A percentile compares a stretch with the other conserved stretches of the same genome.
These are phyloP conservation scores for Ophraella communa DNA, from an alignment of 2,888 invertebrate species.

Conservation along the genomic window DNA sequence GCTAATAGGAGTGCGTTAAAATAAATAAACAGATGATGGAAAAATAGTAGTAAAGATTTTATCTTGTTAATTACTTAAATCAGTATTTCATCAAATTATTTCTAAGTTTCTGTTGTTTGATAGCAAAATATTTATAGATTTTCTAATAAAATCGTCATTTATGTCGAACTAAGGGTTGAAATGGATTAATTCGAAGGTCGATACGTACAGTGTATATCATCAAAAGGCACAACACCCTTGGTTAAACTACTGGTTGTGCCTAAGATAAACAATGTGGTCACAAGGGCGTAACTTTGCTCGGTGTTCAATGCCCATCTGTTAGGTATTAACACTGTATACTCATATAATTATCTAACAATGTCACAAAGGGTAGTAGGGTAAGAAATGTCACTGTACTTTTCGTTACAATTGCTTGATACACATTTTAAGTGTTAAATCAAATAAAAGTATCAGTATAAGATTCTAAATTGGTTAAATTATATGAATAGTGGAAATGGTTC, in stretches of 20 bases:
- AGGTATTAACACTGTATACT: conserved; percentile 36
- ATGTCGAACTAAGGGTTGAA: not conserved
- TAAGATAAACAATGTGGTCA: conserved; percentile 45
- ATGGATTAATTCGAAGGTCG: not conserved
- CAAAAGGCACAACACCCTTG: conserved; percentile 33
- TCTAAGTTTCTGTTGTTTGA: not conserved
- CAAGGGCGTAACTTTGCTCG: conserved; percentile 45
- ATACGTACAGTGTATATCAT: not conserved
- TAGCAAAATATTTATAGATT: not conserved
- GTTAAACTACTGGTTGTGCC: conserved; percentile 34
- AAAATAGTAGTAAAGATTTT: no score
- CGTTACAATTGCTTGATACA: no score
- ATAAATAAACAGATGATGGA: no score
- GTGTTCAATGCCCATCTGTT: conserved; percentile 44
- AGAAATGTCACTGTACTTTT: no score
- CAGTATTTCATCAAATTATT: not conserved
- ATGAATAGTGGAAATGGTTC: no score
- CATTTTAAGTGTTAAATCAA: no score
- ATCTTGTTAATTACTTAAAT: not conserved
- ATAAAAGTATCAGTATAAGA: no score
- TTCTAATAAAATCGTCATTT: not conserved
- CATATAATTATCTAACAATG: conserved; percentile 1
- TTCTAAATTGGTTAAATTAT: no score
- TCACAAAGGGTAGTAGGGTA: not conserved
- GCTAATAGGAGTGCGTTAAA: no score